Conservation (phyloP, 2,888 invertebrate genomes). For the Chydorus sphaericus region DNA sequence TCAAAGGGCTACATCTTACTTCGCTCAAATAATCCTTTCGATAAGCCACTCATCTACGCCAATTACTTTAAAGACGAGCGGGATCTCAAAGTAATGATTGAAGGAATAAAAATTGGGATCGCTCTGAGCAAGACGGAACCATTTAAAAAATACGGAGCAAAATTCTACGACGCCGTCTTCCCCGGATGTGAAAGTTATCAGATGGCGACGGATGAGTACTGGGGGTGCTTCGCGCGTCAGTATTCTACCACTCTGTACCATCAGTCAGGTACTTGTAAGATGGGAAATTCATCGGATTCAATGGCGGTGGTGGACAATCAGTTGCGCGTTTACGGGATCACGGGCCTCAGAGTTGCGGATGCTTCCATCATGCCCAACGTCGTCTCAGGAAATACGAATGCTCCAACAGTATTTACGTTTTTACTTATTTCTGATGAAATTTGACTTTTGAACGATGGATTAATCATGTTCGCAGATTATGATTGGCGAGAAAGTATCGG, state of each 20-base stretch:
- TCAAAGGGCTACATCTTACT: conserved; percentile 70
- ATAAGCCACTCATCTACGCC: conserved; percentile 78
- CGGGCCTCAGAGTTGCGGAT: conserved; percentile 50
- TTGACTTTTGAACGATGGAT: too few species aligned
- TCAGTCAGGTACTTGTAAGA: conserved; percentile 52
- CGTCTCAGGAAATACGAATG: conserved; percentile 51
- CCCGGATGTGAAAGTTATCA: conserved; percentile 39
- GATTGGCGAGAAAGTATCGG: conserved; percentile 79
- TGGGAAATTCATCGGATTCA: conserved; percentile 45
- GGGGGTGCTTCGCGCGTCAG: conserved; percentile 44
- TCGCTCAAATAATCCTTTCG: conserved; percentile 66
- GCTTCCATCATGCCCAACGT: conserved; percentile 49
- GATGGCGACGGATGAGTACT: conserved; percentile 50
- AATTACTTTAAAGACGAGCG: conserved; percentile 72
- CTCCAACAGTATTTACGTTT: conserved; percentile 33
- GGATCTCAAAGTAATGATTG: conserved; percentile 64
- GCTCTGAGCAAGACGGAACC: conserved; percentile 64
- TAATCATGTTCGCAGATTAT: conserved; percentile 43
- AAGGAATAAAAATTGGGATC: conserved; percentile 71
- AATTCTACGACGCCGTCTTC: conserved; percentile 29
- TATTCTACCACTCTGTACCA: conserved; percentile 56
- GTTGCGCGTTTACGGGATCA: conserved; percentile 46
- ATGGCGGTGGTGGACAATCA: conserved; percentile 49
- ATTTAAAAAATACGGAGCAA: conserved; percentile 36
- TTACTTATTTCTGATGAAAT: too few species aligned